Base-by-base conservation (phyloP, 2,113 vertebrate species). In the Sphaerodactylus townsendi region DNA sequence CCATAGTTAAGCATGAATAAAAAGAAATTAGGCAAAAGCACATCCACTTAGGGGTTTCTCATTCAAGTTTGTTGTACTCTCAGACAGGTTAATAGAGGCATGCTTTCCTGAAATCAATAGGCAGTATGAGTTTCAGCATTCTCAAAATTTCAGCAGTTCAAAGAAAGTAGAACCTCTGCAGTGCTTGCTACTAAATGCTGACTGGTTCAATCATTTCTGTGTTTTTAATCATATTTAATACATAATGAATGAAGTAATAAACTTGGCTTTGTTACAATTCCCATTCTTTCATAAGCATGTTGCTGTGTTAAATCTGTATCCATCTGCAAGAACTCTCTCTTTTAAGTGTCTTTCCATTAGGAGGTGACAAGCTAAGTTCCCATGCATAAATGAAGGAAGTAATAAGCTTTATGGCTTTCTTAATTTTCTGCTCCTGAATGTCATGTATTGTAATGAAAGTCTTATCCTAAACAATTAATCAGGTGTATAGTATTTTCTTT, bases 1-100 rank as follows among this genome's bases (percentile, higher is more conserved):
- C 77, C 81, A 59, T 21, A 0, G 4, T 89, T 87, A 90, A 72
- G 11, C 81, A 85, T 78, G 77, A 88, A 86, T 79, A 66, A 85
- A 89, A 87, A 59, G 46, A 76, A 87, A 37, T 87, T 93, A 79
- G 89, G 90, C 59, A 81, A 91, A 30, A 84, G 56, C 25, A 83
- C 82, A 82, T 33, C 66, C 79, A 77, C 75, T 83, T 85, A 70
- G 13, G 53, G 50, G 14, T 76, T 87, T 46, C 41, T 74, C 41
- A 66, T 85, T 79, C 44, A 75, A 91, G 70, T 88, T 87, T 84
- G 78, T 66, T 9, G 70, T 86, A 44, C 77, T 89, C 65, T 86
- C 68, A 85, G 75, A 69, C 88, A 62, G 39, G 76, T 75, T 83
- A 87, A 85, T 35, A 85, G 35, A 79, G 11, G 50, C n/a, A 90